phyloP scores from a whole-genome alignment of 1,140 invertebrate genomes.

The Meteorus sp. region DNA sequence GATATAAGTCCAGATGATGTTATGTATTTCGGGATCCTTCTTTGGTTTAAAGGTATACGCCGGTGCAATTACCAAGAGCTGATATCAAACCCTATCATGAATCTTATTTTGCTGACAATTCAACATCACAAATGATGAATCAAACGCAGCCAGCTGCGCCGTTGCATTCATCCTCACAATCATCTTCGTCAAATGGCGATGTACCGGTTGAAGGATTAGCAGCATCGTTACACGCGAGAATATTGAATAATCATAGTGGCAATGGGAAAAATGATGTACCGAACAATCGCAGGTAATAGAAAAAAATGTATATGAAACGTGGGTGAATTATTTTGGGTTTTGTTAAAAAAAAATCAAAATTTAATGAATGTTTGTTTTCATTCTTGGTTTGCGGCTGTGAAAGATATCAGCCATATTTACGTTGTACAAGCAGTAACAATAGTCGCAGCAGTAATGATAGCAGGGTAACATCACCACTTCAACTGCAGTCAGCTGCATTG shows the following conservation, averaged over 20 bases:
- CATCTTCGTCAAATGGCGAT: conserved; percentile 46
- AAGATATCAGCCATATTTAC: conserved; percentile 52
- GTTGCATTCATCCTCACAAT: conserved; percentile 48
- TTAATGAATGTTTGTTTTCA: too few relatives aligned
- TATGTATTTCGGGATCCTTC: not conserved
- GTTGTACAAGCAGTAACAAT: conserved; percentile 42
- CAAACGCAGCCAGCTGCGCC: conserved; percentile 50
- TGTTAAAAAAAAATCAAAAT: too few relatives aligned
- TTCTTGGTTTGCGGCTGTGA: too few relatives aligned
- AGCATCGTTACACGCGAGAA: conserved; percentile 78
- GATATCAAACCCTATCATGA: conserved; percentile 75
- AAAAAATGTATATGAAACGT: not conserved
- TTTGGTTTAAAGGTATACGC: conserved; percentile 57
- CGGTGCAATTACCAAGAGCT: conserved; percentile 66
- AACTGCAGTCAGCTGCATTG: conserved; percentile 37
- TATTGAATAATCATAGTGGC: conserved; percentile 62
- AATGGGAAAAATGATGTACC: conserved; percentile 42
- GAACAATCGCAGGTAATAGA: conserved; percentile 13
- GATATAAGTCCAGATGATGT: not conserved
- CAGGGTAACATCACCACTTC: conserved; percentile 41
- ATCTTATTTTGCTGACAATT: conserved; percentile 70
- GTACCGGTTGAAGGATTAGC: conserved; percentile 70
- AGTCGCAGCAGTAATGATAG: conserved; percentile 37
- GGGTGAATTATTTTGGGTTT: too few relatives aligned
- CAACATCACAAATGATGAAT: conserved; percentile 49